Conservation (phyloP, 2,113 vertebrate genomes). For the Vimba vimba region DNA sequence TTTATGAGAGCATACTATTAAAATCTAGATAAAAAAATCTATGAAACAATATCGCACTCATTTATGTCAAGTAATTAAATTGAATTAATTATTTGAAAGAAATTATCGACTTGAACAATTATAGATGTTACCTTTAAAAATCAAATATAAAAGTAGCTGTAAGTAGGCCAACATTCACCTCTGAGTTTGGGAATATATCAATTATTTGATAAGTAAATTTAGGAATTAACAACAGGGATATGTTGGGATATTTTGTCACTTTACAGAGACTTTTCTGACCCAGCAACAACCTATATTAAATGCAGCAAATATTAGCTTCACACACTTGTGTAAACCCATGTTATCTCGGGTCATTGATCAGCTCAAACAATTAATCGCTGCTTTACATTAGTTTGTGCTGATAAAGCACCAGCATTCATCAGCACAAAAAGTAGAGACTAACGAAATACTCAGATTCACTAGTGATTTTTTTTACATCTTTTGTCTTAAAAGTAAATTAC, state of each 20-base stretch:
- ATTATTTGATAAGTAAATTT: neutral
- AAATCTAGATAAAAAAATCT: neutral
- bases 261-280: neutral
- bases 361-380: neutral
- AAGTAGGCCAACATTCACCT: neutral
- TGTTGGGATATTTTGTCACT: neutral
- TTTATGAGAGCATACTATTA: neutral
- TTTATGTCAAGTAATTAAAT: neutral
- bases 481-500: neutral
- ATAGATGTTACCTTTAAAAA: neutral
- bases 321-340: neutral
- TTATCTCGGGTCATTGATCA: conserved; percentile 5
- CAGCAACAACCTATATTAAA: neutral
- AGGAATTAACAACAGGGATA: no score
- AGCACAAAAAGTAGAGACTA: neutral
- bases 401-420: conserved; percentile 1
- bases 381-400: neutral
- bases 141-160: neutral
- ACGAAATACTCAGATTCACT: neutral
- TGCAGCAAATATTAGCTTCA: neutral
- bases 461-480: neutral
- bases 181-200: neutral
- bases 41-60: neutral
- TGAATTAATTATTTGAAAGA: neutral
- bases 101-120: neutral